Evolutionary conservation across 2,888 invertebrate genomes (phyloP), one percentile per base, ranked within the genome.

Genomic region (Geotrupes spiniger): DNA sequence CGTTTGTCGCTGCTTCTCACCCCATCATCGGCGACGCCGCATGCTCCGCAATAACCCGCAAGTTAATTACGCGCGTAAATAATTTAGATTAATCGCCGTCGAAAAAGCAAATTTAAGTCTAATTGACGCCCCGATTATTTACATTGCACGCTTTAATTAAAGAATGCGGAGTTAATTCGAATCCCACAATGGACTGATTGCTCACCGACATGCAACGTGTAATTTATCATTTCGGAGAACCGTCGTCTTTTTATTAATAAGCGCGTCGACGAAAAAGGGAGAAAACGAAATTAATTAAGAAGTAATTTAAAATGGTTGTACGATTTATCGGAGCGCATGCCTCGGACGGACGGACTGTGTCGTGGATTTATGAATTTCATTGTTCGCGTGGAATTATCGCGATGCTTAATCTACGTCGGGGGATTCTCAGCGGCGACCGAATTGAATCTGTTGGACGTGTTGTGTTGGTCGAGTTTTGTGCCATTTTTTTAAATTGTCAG

Each of bases 121-220:
- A 25, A 17, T 43, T 49, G 42, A 41, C 39, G 46, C 37, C 27
- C 43, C 41, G 44, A 53, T 53, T 53, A 53, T 50, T 44, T 50
- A 53, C 49, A 53, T 40, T 43, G 51, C 42, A 50, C 47, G 47
- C 36, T 51, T 45, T 53, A 51, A 54, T 54, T 51, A 49, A 40
- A 21, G 39, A 42, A 41, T 47, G 44, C 27, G 36, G 41, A 42
- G 38, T 46, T 51, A 46, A 49, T 54, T 45, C 46, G 48, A 36
- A 33, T 42, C 37, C 29, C 49, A 49, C 43, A 43, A 51, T 43
- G 41, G 48, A 48, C 45, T 51, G 40, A 49, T 49, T 44, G 33
- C 27, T 25, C 27, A 41, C 46, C 15, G 41, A 46, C 42, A 15
- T 29, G 12, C 36, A 48, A 49, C 37, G 41, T 39, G 46, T 41